phyloP scores from a whole-genome alignment of 2,888 invertebrate genomes.

The Geophilus truncorum region DNA sequence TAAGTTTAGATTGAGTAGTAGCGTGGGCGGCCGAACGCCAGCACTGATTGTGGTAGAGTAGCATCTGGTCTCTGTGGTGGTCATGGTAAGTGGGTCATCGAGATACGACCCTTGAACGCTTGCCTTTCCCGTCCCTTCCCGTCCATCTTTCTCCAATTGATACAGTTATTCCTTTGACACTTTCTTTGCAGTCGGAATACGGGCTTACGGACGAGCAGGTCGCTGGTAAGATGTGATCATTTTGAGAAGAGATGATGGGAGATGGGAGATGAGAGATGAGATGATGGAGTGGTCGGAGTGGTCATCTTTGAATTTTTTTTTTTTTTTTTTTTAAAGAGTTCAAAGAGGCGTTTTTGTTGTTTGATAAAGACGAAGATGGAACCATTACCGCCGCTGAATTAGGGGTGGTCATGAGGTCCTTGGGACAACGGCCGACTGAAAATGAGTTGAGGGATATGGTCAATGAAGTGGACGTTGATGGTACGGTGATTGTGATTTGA shows the following conservation, averaged over 20 bases:
- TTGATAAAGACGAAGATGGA: conserved; percentile 85
- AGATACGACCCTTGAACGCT: neutral
- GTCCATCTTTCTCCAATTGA: neutral
- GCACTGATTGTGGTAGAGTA: neutral
- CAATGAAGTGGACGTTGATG: conserved; percentile 66
- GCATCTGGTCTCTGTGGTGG: neutral
- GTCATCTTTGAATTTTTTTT: neutral
- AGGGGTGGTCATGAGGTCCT: conserved; percentile 80
- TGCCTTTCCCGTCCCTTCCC: neutral
- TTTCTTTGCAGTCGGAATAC: conserved; percentile 67
- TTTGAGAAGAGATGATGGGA: no score
- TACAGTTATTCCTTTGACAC: neutral
- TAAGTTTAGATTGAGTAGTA: neutral
- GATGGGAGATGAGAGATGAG: no score
- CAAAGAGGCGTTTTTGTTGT: conserved; percentile 86
- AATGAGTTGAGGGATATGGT: conserved; percentile 76
- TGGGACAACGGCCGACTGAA: conserved; percentile 74
- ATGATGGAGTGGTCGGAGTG: no score
- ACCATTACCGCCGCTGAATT: conserved; percentile 81
- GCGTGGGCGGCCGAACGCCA: neutral
- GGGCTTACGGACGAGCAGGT: conserved; percentile 84
- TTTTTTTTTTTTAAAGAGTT: conserved; percentile 60
- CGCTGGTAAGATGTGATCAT: conserved; percentile 58
- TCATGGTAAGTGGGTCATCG: conserved; percentile 14
- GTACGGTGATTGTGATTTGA: neutral